Evolutionary conservation across 2,888 invertebrate genomes (phyloP).

Genomic region (Dryadula phaetusa): DNA sequence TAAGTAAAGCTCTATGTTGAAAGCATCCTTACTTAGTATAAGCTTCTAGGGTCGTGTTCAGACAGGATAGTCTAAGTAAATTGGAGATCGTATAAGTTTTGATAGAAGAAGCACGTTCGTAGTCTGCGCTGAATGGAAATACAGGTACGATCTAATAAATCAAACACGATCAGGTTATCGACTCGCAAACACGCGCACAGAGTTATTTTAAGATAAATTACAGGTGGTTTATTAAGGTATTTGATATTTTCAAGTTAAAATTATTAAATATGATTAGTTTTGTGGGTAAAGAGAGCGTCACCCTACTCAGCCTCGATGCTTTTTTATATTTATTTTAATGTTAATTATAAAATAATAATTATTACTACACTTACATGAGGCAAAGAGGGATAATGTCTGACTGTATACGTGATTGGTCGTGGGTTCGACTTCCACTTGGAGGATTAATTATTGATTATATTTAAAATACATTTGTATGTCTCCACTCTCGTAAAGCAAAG

Average conservation of each 20-base stretch:
- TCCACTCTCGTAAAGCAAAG: too few relatives aligned
- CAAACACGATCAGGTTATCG: slow-evolving; percentile 67
- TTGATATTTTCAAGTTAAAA: slow-evolving; percentile 2
- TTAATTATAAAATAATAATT: too few relatives aligned
- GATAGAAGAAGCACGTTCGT: slow-evolving; percentile 57
- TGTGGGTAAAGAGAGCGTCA: too few relatives aligned
- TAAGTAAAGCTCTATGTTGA: not conserved
- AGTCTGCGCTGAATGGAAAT: slow-evolving; percentile 58
- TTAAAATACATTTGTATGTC: too few relatives aligned
- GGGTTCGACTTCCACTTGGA: too few relatives aligned
- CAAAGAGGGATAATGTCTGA: too few relatives aligned
- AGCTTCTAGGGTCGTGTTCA: slow-evolving; percentile 31
- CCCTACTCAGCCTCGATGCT: too few relatives aligned
- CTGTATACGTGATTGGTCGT: too few relatives aligned
- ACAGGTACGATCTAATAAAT: slow-evolving; percentile 66
- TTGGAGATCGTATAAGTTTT: slow-evolving; percentile 56
- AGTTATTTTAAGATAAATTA: slow-evolving; percentile 17
- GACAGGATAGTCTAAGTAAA: slow-evolving; percentile 48
- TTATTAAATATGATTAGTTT: too few relatives aligned
- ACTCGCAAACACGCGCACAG: slow-evolving; percentile 51
- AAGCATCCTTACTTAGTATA: slow-evolving; percentile 15
- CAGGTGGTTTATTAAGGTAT: not conserved
- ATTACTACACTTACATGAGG: too few relatives aligned
- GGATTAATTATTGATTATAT: too few relatives aligned
- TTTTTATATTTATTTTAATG: too few relatives aligned